Percentiles rank a stretch among this genome's conserved stretches.
Evolutionary conservation across 2,797 vertebrate species (phyloP).

Genomic region (Myotis pilosus): DNA sequence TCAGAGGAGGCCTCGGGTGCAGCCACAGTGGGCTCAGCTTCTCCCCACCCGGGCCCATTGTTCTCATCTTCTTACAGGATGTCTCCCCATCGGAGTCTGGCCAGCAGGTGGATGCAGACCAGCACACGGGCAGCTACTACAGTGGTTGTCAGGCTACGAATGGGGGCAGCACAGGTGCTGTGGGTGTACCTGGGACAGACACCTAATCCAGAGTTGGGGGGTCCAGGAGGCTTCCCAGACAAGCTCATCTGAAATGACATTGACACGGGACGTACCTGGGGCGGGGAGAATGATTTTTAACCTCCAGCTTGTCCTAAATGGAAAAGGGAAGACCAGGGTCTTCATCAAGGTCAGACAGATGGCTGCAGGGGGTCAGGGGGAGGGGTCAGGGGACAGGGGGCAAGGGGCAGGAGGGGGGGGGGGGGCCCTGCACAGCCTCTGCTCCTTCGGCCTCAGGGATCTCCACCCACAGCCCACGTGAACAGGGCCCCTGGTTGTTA

Average conservation of each 20-base stretch:
- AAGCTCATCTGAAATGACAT: not conserved
- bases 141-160: too few relatives aligned
- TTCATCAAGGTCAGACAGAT: not conserved
- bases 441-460: not conserved
- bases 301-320: not conserved
- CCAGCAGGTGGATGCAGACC: accelerated
- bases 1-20: not conserved
- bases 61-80: not conserved
- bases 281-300: not conserved
- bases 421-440: not conserved
- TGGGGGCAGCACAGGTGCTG: not conserved
- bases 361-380: not conserved
- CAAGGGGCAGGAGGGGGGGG: too few relatives aligned
- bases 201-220: not conserved
- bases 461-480: not conserved
- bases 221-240: not conserved
- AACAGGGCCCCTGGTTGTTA: not conserved
- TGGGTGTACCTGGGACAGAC: accelerated
- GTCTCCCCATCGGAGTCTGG: not conserved
- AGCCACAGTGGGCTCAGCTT: not conserved
- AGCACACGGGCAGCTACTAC: not conserved
- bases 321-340: not conserved
- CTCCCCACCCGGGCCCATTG: not conserved
- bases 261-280: not conserved
- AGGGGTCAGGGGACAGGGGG: too few relatives aligned